A percentile compares a stretch with the other conserved stretches of the same genome.
Conservation (phyloP, 1,140 invertebrate species). For the Probaryconus sp. region DNA sequence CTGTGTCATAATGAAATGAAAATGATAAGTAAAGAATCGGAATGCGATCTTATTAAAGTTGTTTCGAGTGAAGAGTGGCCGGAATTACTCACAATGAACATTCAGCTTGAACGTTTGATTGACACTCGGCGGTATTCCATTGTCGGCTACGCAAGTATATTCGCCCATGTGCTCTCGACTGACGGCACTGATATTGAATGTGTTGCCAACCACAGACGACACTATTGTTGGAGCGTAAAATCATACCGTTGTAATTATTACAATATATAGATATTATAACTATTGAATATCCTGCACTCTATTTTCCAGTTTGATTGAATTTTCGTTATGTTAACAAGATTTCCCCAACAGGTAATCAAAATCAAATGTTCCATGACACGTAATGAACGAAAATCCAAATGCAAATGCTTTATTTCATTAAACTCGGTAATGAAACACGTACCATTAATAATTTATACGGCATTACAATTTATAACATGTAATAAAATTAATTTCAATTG, state of each 20-base stretch:
- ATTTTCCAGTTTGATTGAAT: background rate
- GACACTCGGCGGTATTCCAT: conserved; percentile 90
- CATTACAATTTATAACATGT: no score
- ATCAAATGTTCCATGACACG: no score
- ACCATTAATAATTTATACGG: no score
- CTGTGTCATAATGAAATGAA: background rate
- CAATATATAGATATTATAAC: conserved; percentile 4
- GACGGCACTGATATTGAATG: conserved; percentile 88
- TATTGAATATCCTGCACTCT: background rate
- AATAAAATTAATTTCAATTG: no score
- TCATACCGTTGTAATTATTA: conserved; percentile 47
- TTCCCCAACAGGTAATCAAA: no score
- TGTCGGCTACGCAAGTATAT: conserved; percentile 91
- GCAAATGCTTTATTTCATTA: no score
- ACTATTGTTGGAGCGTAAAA: conserved; percentile 75
- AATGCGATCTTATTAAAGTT: conserved; percentile 45
- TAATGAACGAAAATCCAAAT: no score
- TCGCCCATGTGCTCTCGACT: conserved; percentile 91
- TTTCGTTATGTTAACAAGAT: no score
- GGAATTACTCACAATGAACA: conserved; percentile 89
- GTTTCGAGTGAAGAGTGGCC: conserved; percentile 20
- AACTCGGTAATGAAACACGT: no score
- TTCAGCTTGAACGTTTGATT: conserved; percentile 89
- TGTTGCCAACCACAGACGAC: conserved; percentile 83
- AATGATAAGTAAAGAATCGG: conserved; percentile 12